These are phyloP conservation scores for Chelonia mydas DNA, from an alignment of 2,797 vertebrate genomes.

Conservation along the genomic window DNA sequence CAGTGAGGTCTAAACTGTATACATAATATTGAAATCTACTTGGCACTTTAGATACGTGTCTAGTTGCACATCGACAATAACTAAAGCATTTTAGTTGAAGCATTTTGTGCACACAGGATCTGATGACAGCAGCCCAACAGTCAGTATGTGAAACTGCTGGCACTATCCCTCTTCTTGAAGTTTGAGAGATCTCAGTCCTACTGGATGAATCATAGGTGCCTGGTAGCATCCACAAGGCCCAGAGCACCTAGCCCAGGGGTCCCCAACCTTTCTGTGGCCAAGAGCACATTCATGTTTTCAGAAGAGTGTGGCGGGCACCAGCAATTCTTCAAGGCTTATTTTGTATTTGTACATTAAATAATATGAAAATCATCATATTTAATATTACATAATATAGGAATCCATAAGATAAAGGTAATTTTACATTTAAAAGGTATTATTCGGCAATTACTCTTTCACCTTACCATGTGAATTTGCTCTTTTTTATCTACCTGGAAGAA, in stretches of 20 bases:
- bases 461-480: no score
- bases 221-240: background rate
- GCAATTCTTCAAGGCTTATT: no score
- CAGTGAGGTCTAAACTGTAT: rapidly evolving
- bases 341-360: no score
- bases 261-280: no score
- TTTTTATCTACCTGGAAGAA: no score
- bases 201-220: background rate
- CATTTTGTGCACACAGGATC: background rate
- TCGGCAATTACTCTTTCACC: no score
- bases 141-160: background rate
- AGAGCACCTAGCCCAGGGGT: background rate
- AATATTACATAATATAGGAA: no score
- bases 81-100: background rate
- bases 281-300: no score
- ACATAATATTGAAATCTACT: background rate
- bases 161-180: background rate
- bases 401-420: no score
- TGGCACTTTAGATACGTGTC: background rate
- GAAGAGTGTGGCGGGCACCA: no score
- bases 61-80: background rate
- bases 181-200: background rate
- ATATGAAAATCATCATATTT: no score
- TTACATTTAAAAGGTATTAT: no score
- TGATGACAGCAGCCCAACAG: background rate